phyloP scores from a whole-genome alignment of 1,140 invertebrate species.

The Bombus impatiens region DNA sequence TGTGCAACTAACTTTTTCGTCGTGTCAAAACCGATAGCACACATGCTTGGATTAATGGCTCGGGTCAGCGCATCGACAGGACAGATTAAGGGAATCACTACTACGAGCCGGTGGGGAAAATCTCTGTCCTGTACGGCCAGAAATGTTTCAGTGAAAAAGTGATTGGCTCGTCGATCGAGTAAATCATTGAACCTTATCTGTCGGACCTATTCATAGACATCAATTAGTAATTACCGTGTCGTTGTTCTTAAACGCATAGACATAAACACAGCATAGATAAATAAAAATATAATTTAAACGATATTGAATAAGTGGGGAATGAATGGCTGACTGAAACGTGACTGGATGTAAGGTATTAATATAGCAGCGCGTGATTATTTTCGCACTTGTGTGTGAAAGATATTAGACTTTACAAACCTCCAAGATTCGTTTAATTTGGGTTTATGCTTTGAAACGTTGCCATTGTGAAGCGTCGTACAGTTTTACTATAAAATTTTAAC shows the following conservation, averaged over 20 bases:
- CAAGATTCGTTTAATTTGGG: neutral
- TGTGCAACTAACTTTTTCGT: constrained; percentile 56
- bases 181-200: neutral
- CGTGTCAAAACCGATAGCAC: constrained; percentile 48
- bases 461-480: neutral
- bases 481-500: neutral
- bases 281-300: neutral
- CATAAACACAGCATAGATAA: neutral
- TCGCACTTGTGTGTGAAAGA: neutral
- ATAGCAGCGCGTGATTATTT: neutral
- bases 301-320: neutral
- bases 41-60: constrained; percentile 49
- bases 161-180: neutral
- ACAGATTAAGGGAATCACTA: constrained; percentile 31
- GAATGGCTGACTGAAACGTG: neutral
- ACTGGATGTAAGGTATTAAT: neutral
- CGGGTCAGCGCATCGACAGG: constrained; percentile 30
- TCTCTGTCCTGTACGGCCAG: neutral
- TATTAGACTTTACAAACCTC: neutral
- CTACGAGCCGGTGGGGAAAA: constrained; percentile 12
- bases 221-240: neutral
- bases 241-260: neutral
- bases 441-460: neutral
- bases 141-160: neutral
- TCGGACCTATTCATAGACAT: neutral